Base-by-base conservation (phyloP, 2,113 vertebrate species). In the Carettochelys insculpta region DNA sequence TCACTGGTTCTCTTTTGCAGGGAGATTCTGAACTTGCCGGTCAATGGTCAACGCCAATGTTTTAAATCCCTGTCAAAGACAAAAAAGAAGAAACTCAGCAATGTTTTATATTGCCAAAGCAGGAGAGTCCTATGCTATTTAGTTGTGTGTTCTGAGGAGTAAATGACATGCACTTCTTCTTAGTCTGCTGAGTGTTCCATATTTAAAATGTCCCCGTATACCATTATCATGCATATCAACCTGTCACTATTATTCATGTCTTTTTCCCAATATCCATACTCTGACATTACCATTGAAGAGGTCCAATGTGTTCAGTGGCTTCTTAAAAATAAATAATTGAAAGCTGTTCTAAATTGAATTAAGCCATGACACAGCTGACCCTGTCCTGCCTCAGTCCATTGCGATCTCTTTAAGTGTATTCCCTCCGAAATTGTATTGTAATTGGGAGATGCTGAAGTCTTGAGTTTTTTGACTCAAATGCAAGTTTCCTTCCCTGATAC, bases 321-420 rank as follows among this genome's bases (percentile, higher is more conserved):
- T 97, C 97, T 98, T 97, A 97, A 97, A 98, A 97, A 97, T 97
- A 97, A 98, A 97, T 98, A 97, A 97, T 97, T 97, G 97, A 98
- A 97, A 97, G 93, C 91, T 96, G 79, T 79, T 83, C 79, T 93
- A 98, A 98, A 97, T 97, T 97, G 96, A 96, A 97, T 97, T 97
- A 97, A 98, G 82, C 92, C 68, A 45, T 9, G 82, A 94, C 96
- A 95, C 83, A 54, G 77, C 92, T 96, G 97, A 97, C 97, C 97
- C 96, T 95, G 94, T 97, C 82, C 82, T 3, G 85, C 96, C 96
- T 97, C 90, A 95, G 95, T 96, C 97, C 92, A 82, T 97, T 96
- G 96, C 96, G 97, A 97, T 97, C 97, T 97, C 95, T 97, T 98
- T 97, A 98, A 97, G 97, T 96, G 91, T 96, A 97, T 98, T 97